These are phyloP conservation scores for Abrostola triplasia DNA, from an alignment of 2,888 invertebrate species.

Conservation along the genomic window DNA sequence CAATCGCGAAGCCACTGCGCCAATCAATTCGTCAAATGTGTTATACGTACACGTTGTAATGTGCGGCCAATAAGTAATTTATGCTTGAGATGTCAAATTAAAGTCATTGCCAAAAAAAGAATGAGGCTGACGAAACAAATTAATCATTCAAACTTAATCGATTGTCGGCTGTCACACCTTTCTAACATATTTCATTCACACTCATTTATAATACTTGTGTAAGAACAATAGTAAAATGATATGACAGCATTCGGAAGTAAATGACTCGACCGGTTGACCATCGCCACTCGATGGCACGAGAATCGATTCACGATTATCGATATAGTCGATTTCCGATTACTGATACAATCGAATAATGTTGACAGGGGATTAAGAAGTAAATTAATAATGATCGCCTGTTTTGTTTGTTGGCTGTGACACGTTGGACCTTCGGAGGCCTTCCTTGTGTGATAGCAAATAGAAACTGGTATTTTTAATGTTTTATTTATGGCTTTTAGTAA, in stretches of 20 bases:
- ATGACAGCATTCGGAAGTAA: conserved; percentile 53
- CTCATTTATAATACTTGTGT: conserved; percentile 6
- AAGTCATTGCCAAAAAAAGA: neutral
- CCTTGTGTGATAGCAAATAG: conserved; percentile 41
- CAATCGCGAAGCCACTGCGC: too few relatives aligned
- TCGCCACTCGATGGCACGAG: conserved; percentile 39
- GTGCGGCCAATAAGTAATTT: neutral
- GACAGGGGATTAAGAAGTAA: conserved; percentile 48
- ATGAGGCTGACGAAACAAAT: neutral
- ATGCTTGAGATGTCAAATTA: neutral
- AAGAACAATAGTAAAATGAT: conserved; percentile 28
- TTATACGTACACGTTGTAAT: too few relatives aligned
- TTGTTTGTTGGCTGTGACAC: conserved; percentile 47
- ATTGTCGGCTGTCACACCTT: neutral
- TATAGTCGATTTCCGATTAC: conserved; percentile 53
- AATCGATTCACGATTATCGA: conserved; percentile 59
- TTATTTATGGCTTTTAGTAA: conserved; percentile 7
- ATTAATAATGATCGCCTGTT: conserved; percentile 44
- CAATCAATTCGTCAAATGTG: too few relatives aligned
- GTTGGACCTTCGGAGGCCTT: conserved; percentile 50
- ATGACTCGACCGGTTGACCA: conserved; percentile 48
- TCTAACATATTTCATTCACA: neutral
- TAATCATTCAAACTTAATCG: neutral
- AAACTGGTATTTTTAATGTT: conserved; percentile 7
- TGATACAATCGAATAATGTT: conserved; percentile 57